Base-by-base conservation (phyloP, 2,797 vertebrate species). In the Coendou prehensilis region DNA sequence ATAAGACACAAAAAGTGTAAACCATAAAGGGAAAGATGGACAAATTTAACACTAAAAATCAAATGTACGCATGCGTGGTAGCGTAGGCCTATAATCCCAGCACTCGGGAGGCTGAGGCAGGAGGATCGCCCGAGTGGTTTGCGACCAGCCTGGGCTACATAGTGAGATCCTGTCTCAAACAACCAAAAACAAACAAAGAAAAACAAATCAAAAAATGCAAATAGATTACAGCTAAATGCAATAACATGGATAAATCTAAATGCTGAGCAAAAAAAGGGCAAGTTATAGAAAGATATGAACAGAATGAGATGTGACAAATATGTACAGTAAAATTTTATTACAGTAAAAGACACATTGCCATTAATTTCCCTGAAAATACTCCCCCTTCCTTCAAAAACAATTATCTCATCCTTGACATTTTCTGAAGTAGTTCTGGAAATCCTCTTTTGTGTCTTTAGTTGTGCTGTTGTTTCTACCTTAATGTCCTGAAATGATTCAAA, bases 1-100 rank as follows among this genome's bases (percentile, higher is more conserved):
- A 88, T 13, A 57, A 93, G 52, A 95, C 82, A 92, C 45, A 90
- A 52, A 88, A 82, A 52, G 63, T 11, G 11, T 75, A 79, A 92
- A 14, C 22, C 50, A 67, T 33, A 41, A 83, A 59, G 73, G 28
- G 63, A 86, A 94, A 73, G 33, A 75, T 2, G 17, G 54, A 41
- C n/a, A 79, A 57, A 73, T n/a, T 20, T 41, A 84, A 88, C 20
- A 28, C 64, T 94, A 82, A 91, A 61, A 37, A 76, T 50, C 73
- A 50, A 76, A 9, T 30, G 45, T 50, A 75, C 2, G 1, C 2
- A 28, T 45, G 26, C 47, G 0, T 28, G 73, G 45, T 50, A 13
- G 45, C 1, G 14, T 13, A 50, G 1, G 7, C 26, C 73, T 76
- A 8, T 50, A 50, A 76, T 76, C 45, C 22, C 14, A 17, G 45